Conservation (phyloP, 2,888 invertebrate species). For the Anorthoa munda region DNA sequence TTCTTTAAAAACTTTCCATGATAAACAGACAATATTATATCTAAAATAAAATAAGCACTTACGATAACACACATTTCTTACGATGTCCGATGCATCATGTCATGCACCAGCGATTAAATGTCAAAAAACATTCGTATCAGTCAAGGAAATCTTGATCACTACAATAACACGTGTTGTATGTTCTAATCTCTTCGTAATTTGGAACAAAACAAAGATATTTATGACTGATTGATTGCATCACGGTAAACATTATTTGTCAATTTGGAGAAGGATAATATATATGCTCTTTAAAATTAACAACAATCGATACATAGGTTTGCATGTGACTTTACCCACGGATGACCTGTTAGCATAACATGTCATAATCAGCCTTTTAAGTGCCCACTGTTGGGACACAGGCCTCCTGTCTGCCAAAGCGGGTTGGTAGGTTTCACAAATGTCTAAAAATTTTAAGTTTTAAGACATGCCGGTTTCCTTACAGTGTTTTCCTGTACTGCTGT, state of each 20-base stretch:
- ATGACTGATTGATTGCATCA: slow-evolving; percentile 30
- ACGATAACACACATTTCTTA: slow-evolving; percentile 19
- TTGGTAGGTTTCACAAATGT: too few species aligned
- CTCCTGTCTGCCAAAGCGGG: too few species aligned
- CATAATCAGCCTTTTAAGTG: too few species aligned
- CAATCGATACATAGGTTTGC: background rate
- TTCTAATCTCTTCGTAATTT: slow-evolving; percentile 20
- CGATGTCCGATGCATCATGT: slow-evolving; percentile 28
- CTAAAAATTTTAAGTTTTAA: too few species aligned
- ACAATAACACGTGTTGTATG: slow-evolving; percentile 32
- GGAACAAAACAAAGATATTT: slow-evolving; percentile 25
- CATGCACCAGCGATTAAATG: slow-evolving; percentile 17
- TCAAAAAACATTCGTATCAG: slow-evolving; percentile 15
- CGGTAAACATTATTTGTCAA: slow-evolving; percentile 1
- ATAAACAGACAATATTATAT: background rate
- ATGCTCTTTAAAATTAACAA: background rate
- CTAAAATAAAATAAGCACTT: background rate
- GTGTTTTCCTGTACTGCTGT: too few species aligned
- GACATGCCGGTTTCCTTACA: too few species aligned
- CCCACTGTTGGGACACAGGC: too few species aligned
- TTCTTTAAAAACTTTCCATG: slow-evolving; percentile 17
- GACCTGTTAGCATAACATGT: too few species aligned
- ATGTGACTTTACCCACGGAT: background rate
- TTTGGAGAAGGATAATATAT: background rate
- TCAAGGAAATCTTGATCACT: slow-evolving; percentile 24